Conservation (phyloP, 2,113 vertebrate species). For the Elgaria multicarinata region DNA sequence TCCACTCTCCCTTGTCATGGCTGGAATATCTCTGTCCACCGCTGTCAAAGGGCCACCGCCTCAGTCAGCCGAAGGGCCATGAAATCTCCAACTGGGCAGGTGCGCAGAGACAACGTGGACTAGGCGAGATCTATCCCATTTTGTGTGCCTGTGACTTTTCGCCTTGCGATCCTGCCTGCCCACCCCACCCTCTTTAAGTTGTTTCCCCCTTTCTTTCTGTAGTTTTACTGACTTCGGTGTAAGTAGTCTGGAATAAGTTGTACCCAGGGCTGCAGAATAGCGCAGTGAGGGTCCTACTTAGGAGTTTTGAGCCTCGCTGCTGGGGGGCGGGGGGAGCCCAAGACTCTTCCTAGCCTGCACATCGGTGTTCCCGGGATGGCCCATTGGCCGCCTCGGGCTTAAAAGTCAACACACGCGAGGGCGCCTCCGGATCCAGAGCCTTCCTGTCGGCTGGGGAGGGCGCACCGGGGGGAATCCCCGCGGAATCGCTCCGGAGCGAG, state of each 20-base stretch:
- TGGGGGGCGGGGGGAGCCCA: too few species aligned
- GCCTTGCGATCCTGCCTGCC: background rate
- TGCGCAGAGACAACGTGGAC: background rate
- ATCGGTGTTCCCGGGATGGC: background rate
- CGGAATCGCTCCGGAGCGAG: background rate
- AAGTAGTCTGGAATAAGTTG: background rate
- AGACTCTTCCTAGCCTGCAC: background rate
- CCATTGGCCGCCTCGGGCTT: background rate
- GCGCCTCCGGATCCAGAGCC: background rate
- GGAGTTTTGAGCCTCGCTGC: too few species aligned
- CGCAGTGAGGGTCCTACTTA: too few species aligned
- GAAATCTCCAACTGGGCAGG: background rate
- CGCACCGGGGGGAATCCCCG: background rate
- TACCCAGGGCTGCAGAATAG: background rate
- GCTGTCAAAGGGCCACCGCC: background rate
- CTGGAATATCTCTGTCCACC: background rate
- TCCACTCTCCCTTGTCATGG: background rate
- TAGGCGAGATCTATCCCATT: background rate
- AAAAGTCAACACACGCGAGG: background rate
- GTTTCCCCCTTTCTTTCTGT: background rate
- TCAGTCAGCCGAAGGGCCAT: background rate
- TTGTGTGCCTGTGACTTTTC: background rate
- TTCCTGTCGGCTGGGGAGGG: background rate
- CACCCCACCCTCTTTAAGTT: too few species aligned
- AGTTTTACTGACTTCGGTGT: background rate